Evolutionary conservation across 2,113 vertebrate species (phyloP).

Genomic region (Cryptotis parvus): DNA sequence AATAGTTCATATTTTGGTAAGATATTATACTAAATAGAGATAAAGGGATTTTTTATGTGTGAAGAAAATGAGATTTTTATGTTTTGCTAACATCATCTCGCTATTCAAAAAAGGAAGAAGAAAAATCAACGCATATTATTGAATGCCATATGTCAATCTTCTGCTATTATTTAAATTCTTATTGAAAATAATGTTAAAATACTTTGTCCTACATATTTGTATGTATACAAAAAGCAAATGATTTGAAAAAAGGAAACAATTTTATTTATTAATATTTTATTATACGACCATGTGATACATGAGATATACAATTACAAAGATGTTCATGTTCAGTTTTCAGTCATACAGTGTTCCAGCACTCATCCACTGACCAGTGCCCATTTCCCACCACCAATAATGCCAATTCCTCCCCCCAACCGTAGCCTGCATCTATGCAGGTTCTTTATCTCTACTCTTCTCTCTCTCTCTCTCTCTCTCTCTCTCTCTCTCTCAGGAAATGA

Average conservation of each 20-base stretch:
- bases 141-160: slow-evolving; percentile 23
- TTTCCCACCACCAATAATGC: too few species aligned
- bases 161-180: slow-evolving; percentile 27
- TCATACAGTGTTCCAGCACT: too few species aligned
- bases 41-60: neutral
- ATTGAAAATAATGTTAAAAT: slow-evolving; percentile 8
- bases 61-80: neutral
- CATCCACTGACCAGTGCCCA: too few species aligned
- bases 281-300: too few species aligned
- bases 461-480: too few species aligned
- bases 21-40: neutral
- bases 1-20: neutral
- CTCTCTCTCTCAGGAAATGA: too few species aligned
- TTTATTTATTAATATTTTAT: too few species aligned
- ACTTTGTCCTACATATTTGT: neutral
- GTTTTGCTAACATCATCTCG: neutral
- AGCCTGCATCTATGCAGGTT: too few species aligned
- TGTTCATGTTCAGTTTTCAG: too few species aligned
- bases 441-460: too few species aligned
- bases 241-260: neutral
- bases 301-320: too few species aligned
- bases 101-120: neutral
- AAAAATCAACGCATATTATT: neutral
- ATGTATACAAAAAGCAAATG: neutral
- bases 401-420: too few species aligned